A percentile compares a stretch with the other conserved stretches of the same genome.
These are phyloP conservation scores for Pygocentrus nattereri DNA, from an alignment of 2,797 vertebrate species.

Conservation along the genomic window DNA sequence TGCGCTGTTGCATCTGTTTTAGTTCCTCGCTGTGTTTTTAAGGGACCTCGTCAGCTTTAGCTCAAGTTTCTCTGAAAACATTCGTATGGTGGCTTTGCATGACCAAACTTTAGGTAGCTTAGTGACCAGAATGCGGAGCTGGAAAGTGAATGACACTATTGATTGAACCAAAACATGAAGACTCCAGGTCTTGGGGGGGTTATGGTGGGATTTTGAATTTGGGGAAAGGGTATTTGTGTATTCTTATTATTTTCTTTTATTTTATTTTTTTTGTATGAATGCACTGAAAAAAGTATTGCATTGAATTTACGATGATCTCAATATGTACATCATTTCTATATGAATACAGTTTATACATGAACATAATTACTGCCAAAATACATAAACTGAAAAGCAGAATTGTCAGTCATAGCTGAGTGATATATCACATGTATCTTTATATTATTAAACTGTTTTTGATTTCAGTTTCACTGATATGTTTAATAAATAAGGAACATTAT, in stretches of 20 bases:
- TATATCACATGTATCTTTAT: too few relatives aligned
- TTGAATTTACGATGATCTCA: not conserved
- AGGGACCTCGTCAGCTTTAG: slow-evolving; percentile 62
- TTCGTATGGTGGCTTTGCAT: slow-evolving; percentile 64
- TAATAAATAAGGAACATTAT: too few relatives aligned
- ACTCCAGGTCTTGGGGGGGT: not conserved
- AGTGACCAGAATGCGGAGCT: slow-evolving; percentile 28
- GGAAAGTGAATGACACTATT: slow-evolving; percentile 12
- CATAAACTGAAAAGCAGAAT: not conserved
- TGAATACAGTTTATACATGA: not conserved
- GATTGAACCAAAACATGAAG: slow-evolving; percentile 31
- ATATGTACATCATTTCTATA: not conserved
- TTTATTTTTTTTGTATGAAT: not conserved
- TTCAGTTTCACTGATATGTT: too few relatives aligned
- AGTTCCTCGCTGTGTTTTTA: slow-evolving; percentile 35
- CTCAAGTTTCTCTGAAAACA: slow-evolving; percentile 43
- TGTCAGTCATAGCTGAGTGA: too few relatives aligned
- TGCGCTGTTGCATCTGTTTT: slow-evolving; percentile 33
- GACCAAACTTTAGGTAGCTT: slow-evolving; percentile 68
- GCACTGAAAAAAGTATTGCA: not conserved
- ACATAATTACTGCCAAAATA: not conserved
- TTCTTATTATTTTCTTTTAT: too few relatives aligned
- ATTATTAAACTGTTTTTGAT: too few relatives aligned
- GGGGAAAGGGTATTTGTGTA: not conserved
- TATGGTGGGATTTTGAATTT: not conserved